Evolutionary conservation across 2,888 invertebrate genomes (phyloP), one percentile per base, ranked within the genome.

Genomic region (Dasypolia templi): DNA sequence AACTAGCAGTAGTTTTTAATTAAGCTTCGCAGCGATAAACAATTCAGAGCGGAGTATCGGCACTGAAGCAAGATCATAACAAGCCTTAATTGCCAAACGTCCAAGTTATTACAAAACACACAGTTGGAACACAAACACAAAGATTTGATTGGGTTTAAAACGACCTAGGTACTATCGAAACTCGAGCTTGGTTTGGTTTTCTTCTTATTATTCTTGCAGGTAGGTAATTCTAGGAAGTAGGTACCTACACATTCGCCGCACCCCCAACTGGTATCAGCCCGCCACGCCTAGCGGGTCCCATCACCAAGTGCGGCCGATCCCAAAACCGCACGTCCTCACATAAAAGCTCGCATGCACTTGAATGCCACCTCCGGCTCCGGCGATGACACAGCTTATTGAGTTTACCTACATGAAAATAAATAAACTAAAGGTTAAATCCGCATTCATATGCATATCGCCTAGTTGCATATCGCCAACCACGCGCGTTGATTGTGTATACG

Each of bases 71-170:
- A 79, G 83, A 86, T 85, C 81, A 85, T 86, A 86, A 83, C 83
- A 77, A 75, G 72, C 72, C 78, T 79, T 83, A 85, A 86, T 86
- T 86, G 73, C 81, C 53, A 63, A 85, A 83, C 81, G 81, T 74
- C 72, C 83, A 86, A 86, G 87, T 86, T 86, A 81, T 83, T 79
- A 79, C 79, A 83, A 83, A 86, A 85, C 75, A 83, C 81, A 83
- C 81, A 85, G 83, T 77, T 75, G 79, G 39, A 86, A 86, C 77
- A 84, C 86, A 86, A 86, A 86, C 75, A 86, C 81, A 70, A 86
- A 83, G 85, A 77, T 81, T 85, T 83, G 85, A 86, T 86, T 86
- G 83, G 75, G 87, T 79, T 85, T 59, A 70, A 70, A 65, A 65
- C 35, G 17, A 63, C 74, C 65, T 78, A 32, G 22, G 19, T 51